Evolutionary conservation across 2,797 vertebrate species (phyloP), one percentile per base, ranked within the genome.

Genomic region (Benthosema pterotum): DNA sequence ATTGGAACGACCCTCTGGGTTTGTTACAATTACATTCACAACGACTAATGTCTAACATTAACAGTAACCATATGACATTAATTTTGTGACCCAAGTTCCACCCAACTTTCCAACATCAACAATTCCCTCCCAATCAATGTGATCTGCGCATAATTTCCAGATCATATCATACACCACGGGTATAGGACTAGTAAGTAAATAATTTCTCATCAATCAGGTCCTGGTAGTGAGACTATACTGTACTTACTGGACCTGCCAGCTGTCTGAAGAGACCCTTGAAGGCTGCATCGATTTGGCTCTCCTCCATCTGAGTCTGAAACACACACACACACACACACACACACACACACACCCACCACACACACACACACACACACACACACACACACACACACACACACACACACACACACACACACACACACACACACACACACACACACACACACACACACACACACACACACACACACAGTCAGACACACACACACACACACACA

Each of bases 201-300:
- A n/a, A n/a, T n/a, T n/a, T n/a, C n/a, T n/a, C n/a, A n/a, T n/a
- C n/a, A n/a, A n/a, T 25, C 22, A 25, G 22, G 3, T 25, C 22
- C 49, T 50, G 42, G 13, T 50, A 25, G 13, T 46, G 18, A 11
- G 2, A 0, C 4, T 3, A 46, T 90, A 11, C 1, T 0, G 3
- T 3, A 46, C 90, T 88, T 53, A 94, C 93, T 71, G 80, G 0
- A 57, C 93, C 93, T 0, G 93, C 92, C 74, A 93, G 83, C 82
- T 93, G 91, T 48, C 88, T 78, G 88, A 94, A 94, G 55, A 93
- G 88, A 75, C 48, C 87, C 82, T 94, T 94, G 62, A 94, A 93
- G 42, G 68, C 63, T 0, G 83, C 18, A 45, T 94, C 93, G 17
- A 93, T 94, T 81, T 92, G 91, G 56, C 88, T 91, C 79, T 92